These are phyloP conservation scores for Stenodema calcarata DNA, from an alignment of 2,888 invertebrate species.

Conservation along the genomic window DNA sequence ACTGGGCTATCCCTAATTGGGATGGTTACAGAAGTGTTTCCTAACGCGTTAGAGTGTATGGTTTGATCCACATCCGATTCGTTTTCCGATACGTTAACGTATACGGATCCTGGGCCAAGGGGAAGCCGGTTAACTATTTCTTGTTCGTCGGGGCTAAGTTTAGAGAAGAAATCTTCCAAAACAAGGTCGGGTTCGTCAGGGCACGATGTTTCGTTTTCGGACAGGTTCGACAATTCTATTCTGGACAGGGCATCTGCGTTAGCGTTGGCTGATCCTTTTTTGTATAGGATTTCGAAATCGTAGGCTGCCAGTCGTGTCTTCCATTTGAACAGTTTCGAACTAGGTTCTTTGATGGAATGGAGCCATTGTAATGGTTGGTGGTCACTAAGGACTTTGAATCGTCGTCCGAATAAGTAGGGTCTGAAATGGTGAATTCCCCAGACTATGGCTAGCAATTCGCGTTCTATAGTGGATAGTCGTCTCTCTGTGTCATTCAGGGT, in stretches of 20 bases:
- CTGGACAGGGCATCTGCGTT: conserved; percentile 16
- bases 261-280: neutral
- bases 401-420: conserved; percentile 57
- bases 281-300: conserved; percentile 58
- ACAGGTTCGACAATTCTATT: neutral
- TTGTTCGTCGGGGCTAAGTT: neutral
- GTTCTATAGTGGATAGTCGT: conserved; percentile 58
- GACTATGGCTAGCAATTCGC: conserved; percentile 59
- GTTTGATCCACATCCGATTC: neutral
- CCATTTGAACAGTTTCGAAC: conserved; percentile 58
- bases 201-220: neutral
- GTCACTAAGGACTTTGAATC: conserved; percentile 56
- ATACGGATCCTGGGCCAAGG: neutral
- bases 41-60: conserved; percentile 24
- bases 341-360: conserved; percentile 58
- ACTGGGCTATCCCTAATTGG: conserved; percentile 28
- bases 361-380: conserved; percentile 42
- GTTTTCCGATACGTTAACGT: neutral
- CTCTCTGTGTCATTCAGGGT: conserved; percentile 58
- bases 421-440: conserved; percentile 58
- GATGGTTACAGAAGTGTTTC: neutral
- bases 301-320: conserved; percentile 59
- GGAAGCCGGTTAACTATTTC: neutral
- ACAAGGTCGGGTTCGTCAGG: neutral
- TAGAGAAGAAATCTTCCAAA: conserved; percentile 1